Evolutionary conservation across 2,113 vertebrate genomes (phyloP), one percentile per base, ranked within the genome.

Genomic region (Brachirus orientalis): DNA sequence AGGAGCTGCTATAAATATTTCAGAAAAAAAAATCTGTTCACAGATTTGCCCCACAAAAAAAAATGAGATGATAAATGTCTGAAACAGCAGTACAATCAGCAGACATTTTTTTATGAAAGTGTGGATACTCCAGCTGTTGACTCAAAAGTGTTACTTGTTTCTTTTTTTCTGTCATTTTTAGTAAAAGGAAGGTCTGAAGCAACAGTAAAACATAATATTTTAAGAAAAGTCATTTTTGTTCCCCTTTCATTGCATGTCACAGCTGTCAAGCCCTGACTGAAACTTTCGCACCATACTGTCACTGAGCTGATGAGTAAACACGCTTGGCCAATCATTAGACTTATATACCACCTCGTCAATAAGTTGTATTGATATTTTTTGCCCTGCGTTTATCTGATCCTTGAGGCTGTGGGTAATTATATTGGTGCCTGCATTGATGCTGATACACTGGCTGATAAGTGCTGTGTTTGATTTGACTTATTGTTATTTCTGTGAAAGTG

Each of bases 311-410:
- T 74, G 73, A 90, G 78, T 80, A 87, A 88, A 82, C 74, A 80
- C 74, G 79, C 82, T 79, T 18, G 79, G 66, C 70, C 82, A 88
- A 90, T 94, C 92, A 87, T 86, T 88, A 90, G 75, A 87, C 83
- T 94, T 92, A 86, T 91, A 93, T 91, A 88, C 72, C 84, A 88
- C 88, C 85, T 90, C 89, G 91, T 91, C 91, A 86, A 94, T 94
- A 91, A 84, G 88, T 69, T 59, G 54, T 94, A 95, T 95, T 85
- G 94, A 96, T 93, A 77, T 44, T 71, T 84, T 88, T 87, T 59
- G 75, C 88, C 52, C 85, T 88, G 69, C 59, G 69, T 91, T 93
- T 89, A 86, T 89, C 87, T 88, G 93, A 91, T 90, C 85, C 88
- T 65, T 69, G 76, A 91, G 83, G 90, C 84, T 90, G 90, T 86